Evolutionary conservation across 2,113 vertebrate genomes (phyloP), one percentile per base, ranked within the genome.

Genomic region (Pampusana beccarii): DNA sequence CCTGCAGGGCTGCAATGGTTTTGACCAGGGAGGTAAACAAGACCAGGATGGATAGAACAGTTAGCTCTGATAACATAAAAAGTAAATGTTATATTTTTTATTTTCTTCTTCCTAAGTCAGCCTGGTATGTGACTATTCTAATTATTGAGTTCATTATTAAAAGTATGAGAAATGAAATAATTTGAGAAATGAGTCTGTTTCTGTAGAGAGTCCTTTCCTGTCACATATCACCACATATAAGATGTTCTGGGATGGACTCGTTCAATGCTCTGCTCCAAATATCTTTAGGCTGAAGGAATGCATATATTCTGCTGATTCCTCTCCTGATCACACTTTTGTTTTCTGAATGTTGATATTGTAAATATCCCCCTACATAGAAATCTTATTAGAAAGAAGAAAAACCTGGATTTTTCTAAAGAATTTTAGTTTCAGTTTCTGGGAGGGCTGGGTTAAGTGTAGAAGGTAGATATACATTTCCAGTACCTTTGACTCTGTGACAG

Each of bases 81-180:
- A 57, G 4, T 23, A 3, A 77, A 25, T 44, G 14, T 2, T 19
- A 5, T 0, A 2, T 18, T 9, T 34, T 28, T n/a, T n/a, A n/a
- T n/a, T 25, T 3, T 0, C 1, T 1, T 9, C 20, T 10, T 6
- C 4, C 11, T 11, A 14, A 61, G 18, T 14, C 2, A 66, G n/a
- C 5, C 14, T 56, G 11, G 14, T 73, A 3, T 56, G 17, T 42
- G 12, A 6, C 28, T 75, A 11, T 58, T 28, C 21, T 69, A 25
- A 34, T 66, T 44, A 28, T 19, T 10, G 46, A 62, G 5, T 19
- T 66, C 9, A 17, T 50, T 18, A 54, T 46, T 62, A 67, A 56
- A 3, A 9, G 1, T 44, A 17, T 54, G 5, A 78, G 20, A 74
- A 69, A 60, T 6, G 12, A 69, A 88, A 42, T 20, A 60, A 40